phyloP scores from a whole-genome alignment of 2,113 vertebrate species.

The Callipepla californica region DNA sequence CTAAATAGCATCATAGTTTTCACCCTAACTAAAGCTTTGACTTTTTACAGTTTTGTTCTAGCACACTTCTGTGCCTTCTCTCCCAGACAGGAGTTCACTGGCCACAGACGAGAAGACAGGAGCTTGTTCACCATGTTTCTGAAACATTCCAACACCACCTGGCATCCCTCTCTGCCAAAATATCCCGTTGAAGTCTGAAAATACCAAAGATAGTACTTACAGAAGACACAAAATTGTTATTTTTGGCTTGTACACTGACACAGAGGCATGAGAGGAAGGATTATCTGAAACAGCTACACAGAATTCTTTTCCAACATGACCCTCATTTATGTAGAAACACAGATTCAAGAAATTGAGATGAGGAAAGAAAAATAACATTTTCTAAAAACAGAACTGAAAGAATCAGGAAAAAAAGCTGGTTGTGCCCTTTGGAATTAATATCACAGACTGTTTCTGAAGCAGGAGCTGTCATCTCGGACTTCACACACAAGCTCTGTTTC shows the following conservation, averaged over 20 bases:
- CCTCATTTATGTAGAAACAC: background rate
- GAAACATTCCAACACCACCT: background rate
- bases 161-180: constrained; percentile 18
- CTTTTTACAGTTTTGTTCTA: background rate
- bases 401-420: background rate
- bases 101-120: background rate
- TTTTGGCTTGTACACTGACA: background rate
- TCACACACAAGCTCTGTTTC: background rate
- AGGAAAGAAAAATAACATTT: background rate
- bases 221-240: constrained; percentile 16
- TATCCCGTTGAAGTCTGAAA: background rate
- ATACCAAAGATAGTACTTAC: background rate
- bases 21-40: background rate
- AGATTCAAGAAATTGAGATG: background rate
- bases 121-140: background rate
- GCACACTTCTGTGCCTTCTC: background rate
- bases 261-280: background rate
- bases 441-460: background rate
- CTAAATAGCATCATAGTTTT: background rate
- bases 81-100: background rate
- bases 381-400: background rate
- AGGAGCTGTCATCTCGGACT: background rate
- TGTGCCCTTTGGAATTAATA: background rate
- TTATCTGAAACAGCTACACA: background rate
- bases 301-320: background rate